Evolutionary conservation across 2,797 vertebrate genomes (phyloP), one percentile per base, ranked within the genome.

Genomic region (Spinus pinus): DNA sequence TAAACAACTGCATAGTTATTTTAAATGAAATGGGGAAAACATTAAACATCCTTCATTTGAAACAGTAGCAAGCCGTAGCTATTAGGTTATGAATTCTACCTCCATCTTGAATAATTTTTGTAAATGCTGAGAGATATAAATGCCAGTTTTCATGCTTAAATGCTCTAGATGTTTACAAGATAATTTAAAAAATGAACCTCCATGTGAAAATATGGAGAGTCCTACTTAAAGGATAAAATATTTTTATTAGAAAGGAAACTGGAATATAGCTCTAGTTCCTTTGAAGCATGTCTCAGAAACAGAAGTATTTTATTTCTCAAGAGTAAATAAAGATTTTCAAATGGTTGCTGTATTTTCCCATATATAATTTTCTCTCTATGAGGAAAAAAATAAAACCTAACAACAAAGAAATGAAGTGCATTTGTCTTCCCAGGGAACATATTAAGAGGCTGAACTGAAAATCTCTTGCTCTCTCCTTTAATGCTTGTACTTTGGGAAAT

Each of bases 291-390:
- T 71, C 56, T 94, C 69, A 86, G 81, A 80, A 92, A 80, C 3
- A 2, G 49, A 49, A 78, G 37, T 80, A 41, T 91, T 87, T 95
- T 91, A 92, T 96, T 96, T 96, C 81, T 71, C 92, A 71, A 50
- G 65, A 93, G 84, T 75, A 80, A 94, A 74, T 22, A 94, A 62
- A 90, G 49, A 90, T 95, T 90, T 92, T 86, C 42, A 83, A 91
- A 86, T 92, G 66, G n/a, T 53, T 86, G 41, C 44, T 94, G 5
- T 82, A 46, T 93, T 93, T 96, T 83, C 71, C 41, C n/a, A 60
- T 81, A 37, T 82, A 79, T 83, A 75, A 67, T 96, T 90, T 96
- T 92, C n/a, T 78, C 35, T 93, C 74, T 80, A 25, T 50, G 72
- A 86, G 62, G 19, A 54, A 87, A 91, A 84, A 91, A 82, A 86